Evolutionary conservation across 2,797 vertebrate genomes (phyloP).

Genomic region (Epinephelus awoara): DNA sequence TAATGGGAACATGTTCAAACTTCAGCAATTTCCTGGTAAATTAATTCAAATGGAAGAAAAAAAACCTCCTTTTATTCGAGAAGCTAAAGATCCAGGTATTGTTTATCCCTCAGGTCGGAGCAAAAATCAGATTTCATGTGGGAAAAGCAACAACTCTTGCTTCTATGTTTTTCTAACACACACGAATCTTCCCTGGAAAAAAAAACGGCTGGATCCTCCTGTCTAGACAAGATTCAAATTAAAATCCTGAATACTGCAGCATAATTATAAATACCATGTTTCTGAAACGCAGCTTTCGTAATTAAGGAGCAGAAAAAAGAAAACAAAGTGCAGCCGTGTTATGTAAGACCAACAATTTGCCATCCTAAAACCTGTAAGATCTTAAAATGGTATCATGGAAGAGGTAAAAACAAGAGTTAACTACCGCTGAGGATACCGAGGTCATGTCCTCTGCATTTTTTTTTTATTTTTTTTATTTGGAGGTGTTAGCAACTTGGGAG

Average conservation of each 20-base stretch:
- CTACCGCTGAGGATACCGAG: neutral
- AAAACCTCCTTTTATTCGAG: conserved; percentile 29
- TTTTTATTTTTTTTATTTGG: neutral
- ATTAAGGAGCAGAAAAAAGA: conserved; percentile 31
- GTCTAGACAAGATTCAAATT: conserved; percentile 50
- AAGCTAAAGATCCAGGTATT: conserved; percentile 33
- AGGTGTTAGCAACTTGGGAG: neutral
- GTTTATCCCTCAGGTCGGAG: conserved; percentile 74
- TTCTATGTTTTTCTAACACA: conserved; percentile 26
- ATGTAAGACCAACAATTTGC: conserved; percentile 42
- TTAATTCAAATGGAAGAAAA: conserved; percentile 43
- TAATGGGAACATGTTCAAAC: conserved; percentile 41
- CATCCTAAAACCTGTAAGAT: conserved; percentile 5
- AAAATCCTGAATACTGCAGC: conserved; percentile 34
- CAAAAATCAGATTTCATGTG: conserved; percentile 44
- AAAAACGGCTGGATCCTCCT: neutral
- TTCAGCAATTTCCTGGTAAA: conserved; percentile 50
- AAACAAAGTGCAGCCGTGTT: conserved; percentile 24
- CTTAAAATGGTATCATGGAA: conserved; percentile 2
- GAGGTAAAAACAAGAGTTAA: neutral
- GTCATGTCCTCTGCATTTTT: conserved; percentile 11
- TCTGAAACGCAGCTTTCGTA: conserved; percentile 23
- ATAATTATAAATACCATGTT: conserved; percentile 22
- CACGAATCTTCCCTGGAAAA: neutral
- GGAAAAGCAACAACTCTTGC: conserved; percentile 30